phyloP scores from a whole-genome alignment of 1,140 invertebrate genomes.

The Drosophila triauraria region DNA sequence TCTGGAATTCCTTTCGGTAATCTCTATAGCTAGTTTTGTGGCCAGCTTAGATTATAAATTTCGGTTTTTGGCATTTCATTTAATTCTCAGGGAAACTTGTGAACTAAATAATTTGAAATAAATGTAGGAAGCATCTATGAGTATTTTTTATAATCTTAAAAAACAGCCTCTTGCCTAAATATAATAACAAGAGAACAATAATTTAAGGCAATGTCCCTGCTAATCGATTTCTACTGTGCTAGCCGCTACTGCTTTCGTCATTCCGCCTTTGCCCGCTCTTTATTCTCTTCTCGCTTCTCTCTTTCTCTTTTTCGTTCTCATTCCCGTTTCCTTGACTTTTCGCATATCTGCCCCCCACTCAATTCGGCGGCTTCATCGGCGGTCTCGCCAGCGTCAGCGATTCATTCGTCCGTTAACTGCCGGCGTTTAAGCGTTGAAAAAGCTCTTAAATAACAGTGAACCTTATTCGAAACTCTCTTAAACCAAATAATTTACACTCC shows the following conservation, averaged over 20 bases:
- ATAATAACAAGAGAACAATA: no score
- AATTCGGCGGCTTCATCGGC: conserved; percentile 3
- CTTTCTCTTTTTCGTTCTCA: not conserved
- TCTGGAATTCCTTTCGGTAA: not conserved
- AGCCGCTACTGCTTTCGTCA: conserved; percentile 19
- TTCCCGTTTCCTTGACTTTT: conserved; percentile 11
- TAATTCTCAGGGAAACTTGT: not conserved
- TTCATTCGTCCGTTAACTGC: conserved; percentile 28
- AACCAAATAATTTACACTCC: not conserved
- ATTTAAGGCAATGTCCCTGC: not conserved
- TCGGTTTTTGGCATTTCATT: not conserved
- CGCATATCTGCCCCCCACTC: not conserved
- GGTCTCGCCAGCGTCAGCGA: not conserved
- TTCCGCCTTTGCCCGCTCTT: conserved; percentile 8
- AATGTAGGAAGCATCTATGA: not conserved
- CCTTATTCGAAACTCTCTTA: conserved; percentile 14
- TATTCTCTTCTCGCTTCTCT: not conserved
- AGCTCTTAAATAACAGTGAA: conserved; percentile 25
- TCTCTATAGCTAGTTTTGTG: not conserved
- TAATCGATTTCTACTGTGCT: conserved; percentile 19
- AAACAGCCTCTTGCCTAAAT: no score
- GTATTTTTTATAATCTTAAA: no score
- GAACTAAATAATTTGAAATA: not conserved
- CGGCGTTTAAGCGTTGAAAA: conserved; percentile 18
- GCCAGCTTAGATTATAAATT: not conserved